Evolutionary conservation across 2,888 invertebrate genomes (phyloP).

Genomic region (Lymantria dispar): DNA sequence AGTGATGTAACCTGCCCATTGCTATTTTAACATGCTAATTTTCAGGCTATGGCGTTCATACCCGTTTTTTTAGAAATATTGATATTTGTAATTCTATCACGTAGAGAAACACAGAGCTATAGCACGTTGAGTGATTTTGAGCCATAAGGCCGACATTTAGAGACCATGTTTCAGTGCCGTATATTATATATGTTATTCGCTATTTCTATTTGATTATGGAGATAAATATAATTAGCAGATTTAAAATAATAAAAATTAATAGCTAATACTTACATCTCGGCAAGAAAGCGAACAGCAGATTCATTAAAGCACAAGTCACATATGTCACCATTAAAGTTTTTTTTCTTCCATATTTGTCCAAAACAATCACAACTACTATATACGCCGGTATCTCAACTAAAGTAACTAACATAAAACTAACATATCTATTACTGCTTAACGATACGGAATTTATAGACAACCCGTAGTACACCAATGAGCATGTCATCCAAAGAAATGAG

Average conservation of each 20-base stretch:
- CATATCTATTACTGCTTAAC: slow-evolving; percentile 87
- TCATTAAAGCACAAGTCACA: slow-evolving; percentile 83
- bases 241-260: neutral
- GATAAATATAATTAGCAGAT: neutral
- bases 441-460: slow-evolving; percentile 89
- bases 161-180: no score
- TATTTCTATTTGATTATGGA: no score
- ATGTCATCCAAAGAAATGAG: slow-evolving; percentile 90
- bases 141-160: no score
- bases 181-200: no score
- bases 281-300: slow-evolving; percentile 83
- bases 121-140: no score
- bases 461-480: slow-evolving; percentile 91
- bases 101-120: no score
- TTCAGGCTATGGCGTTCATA: no score
- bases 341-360: slow-evolving; percentile 86
- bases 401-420: slow-evolving; percentile 87
- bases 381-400: slow-evolving; percentile 89
- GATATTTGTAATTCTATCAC: no score
- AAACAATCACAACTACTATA: slow-evolving; percentile 83
- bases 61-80: no score
- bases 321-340: slow-evolving; percentile 84
- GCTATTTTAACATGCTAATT: no score
- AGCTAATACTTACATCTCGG: slow-evolving; percentile 76
- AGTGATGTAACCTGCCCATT: no score